Conservation (phyloP, 2,888 invertebrate genomes). For the Plagodis dolabraria region DNA sequence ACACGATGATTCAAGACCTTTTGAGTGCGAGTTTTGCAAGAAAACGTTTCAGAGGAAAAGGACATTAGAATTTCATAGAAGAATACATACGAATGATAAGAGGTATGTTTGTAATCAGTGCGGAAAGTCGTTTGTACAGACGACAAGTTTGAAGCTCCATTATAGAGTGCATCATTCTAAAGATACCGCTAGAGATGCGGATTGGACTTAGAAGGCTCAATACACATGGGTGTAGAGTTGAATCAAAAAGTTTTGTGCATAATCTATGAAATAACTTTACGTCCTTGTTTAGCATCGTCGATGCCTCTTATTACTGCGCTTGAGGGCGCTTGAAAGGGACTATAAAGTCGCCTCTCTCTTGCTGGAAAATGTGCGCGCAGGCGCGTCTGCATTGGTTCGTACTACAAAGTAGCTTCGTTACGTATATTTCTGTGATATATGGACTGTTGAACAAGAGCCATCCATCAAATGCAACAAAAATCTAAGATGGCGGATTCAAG, state of each 20-base stretch:
- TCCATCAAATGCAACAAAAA: too few relatives aligned
- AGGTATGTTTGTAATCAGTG: slow-evolving; percentile 78
- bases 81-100: slow-evolving; percentile 83
- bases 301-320: too few relatives aligned
- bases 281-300: too few relatives aligned
- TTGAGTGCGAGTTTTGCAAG: slow-evolving; percentile 82
- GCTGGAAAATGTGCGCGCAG: too few relatives aligned
- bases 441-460: too few relatives aligned
- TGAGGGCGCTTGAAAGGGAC: too few relatives aligned
- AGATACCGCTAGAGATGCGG: slow-evolving; percentile 8
- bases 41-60: slow-evolving; percentile 85
- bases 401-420: too few relatives aligned
- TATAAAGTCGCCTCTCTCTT: too few relatives aligned
- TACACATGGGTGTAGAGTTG: background rate
- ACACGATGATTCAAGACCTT: slow-evolving; percentile 83
- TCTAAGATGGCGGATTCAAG: too few relatives aligned
- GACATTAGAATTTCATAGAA: slow-evolving; percentile 79
- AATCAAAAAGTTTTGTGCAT: background rate
- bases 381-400: too few relatives aligned
- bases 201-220: background rate
- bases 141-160: slow-evolving; percentile 84
- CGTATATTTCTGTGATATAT: too few relatives aligned
- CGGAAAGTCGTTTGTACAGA: slow-evolving; percentile 83
- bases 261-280: too few relatives aligned
- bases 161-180: slow-evolving; percentile 78